Percentiles rank a stretch among this genome's conserved stretches.
Conservation (phyloP, 2,888 invertebrate genomes). For the Dascillus cervinus region DNA sequence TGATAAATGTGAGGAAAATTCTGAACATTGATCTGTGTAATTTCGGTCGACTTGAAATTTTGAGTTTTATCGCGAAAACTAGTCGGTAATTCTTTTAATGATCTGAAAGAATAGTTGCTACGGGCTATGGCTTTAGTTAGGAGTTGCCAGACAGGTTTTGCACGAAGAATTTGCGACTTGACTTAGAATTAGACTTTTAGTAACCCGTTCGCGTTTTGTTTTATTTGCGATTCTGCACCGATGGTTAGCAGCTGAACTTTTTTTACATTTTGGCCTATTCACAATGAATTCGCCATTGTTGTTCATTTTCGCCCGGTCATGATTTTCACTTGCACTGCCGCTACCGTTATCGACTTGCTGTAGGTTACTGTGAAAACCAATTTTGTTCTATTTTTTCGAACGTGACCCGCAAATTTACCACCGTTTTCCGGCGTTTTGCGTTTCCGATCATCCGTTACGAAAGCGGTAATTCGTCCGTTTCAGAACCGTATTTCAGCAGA, state of each 20-base stretch:
- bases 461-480: not conserved
- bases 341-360: too few species aligned
- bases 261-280: not conserved
- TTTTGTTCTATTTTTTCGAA: too few species aligned
- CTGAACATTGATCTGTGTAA: too few species aligned
- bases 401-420: too few species aligned
- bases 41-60: too few species aligned
- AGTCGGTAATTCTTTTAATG: too few species aligned
- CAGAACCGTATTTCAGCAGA: not conserved
- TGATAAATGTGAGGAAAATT: too few species aligned
- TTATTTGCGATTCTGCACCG: slow-evolving; percentile 9
- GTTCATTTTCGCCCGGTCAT: not conserved
- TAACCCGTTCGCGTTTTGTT: slow-evolving; percentile 12
- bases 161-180: slow-evolving; percentile 20
- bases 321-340: not conserved
- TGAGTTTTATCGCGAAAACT: too few species aligned
- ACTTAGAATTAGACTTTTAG: slow-evolving; percentile 21
- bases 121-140: slow-evolving; percentile 16
- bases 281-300: not conserved
- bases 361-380: too few species aligned
- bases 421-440: too few species aligned
- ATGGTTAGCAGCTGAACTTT: slow-evolving; percentile 1
- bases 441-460: not conserved
- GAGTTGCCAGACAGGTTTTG: slow-evolving; percentile 21
- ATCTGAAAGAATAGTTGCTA: too few species aligned